Evolutionary conservation across 2,113 vertebrate genomes (phyloP).

Genomic region (Vulpes vulpes): DNA sequence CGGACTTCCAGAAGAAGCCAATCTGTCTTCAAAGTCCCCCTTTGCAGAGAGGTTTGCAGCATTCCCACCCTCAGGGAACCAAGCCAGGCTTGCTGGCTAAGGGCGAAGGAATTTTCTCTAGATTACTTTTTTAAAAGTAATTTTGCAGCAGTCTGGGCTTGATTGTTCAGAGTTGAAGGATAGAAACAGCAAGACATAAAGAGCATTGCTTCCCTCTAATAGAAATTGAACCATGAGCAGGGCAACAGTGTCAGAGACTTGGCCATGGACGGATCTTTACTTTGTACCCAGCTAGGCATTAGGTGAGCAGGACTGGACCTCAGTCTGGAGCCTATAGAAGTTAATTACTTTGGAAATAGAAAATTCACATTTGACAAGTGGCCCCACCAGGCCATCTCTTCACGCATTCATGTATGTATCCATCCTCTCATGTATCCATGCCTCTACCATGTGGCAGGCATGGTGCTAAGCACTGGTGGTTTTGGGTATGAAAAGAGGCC

Average conservation of each 20-base stretch:
- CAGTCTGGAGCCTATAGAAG: neutral
- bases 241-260: neutral
- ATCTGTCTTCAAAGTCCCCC: neutral
- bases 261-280: neutral
- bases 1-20: neutral
- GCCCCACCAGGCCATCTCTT: neutral
- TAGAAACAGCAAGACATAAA: neutral
- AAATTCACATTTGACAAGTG: neutral
- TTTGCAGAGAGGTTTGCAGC: neutral
- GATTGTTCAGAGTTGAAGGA: neutral
- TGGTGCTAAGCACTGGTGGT: neutral
- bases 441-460: neutral
- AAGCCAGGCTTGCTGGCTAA: neutral
- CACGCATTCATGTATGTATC: neutral
- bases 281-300: neutral
- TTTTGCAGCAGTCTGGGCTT: neutral
- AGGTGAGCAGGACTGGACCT: neutral
- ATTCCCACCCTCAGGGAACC: neutral
- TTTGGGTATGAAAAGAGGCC: neutral
- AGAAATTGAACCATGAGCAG: neutral
- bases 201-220: neutral
- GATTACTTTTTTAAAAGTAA: conserved; percentile 39
- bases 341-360: neutral
- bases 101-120: neutral
- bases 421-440: too few relatives aligned